Evolutionary conservation across 2,888 invertebrate genomes (phyloP).

Genomic region (Hedychridium roseum): DNA sequence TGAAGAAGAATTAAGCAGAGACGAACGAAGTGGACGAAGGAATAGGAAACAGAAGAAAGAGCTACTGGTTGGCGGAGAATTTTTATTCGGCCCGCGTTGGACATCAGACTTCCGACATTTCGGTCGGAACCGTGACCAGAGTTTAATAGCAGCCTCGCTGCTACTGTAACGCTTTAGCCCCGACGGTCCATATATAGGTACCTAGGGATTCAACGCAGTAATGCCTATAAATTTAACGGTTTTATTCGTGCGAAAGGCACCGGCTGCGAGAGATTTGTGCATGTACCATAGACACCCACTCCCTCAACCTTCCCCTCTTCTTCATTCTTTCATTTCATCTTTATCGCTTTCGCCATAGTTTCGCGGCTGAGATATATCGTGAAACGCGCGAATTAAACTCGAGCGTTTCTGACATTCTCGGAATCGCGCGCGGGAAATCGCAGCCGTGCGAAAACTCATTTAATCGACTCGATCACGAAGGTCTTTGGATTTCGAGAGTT

Average conservation of each 20-base stretch:
- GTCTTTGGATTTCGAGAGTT: no score
- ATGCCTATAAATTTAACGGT: slow-evolving; percentile 41
- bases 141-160: slow-evolving; percentile 37
- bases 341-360: neutral
- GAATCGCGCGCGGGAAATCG: slow-evolving; percentile 15
- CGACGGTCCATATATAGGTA: slow-evolving; percentile 19
- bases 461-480: slow-evolving; percentile 21
- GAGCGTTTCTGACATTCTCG: slow-evolving; percentile 15
- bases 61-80: slow-evolving; percentile 16
- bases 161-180: slow-evolving; percentile 39
- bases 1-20: neutral
- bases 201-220: slow-evolving; percentile 24
- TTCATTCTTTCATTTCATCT: neutral
- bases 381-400: slow-evolving; percentile 21
- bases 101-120: slow-evolving; percentile 41
- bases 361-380: neutral
- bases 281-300: neutral
- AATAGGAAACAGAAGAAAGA: neutral
- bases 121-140: slow-evolving; percentile 37
- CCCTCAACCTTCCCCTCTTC: neutral
- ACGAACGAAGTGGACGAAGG: neutral
- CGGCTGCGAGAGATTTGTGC: neutral
- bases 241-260: slow-evolving; percentile 34
- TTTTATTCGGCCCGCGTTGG: slow-evolving; percentile 40
- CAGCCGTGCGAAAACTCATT: slow-evolving; percentile 17